A percentile compares a stretch with the other conserved stretches of the same genome.
These are phyloP conservation scores for Rhagophthalmus giganteus DNA, from an alignment of 2,888 invertebrate species.

Conservation along the genomic window DNA sequence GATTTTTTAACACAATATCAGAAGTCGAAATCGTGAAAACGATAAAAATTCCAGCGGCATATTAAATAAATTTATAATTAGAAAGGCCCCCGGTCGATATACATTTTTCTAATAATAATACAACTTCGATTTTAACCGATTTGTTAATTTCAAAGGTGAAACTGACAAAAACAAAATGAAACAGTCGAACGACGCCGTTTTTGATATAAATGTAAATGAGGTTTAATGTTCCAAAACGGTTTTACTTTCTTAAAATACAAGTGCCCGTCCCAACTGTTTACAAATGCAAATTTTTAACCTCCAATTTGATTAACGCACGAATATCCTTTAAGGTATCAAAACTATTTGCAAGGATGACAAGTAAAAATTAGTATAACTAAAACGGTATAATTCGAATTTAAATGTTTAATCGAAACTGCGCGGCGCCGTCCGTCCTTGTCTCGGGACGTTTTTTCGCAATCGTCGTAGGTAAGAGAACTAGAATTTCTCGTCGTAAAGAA, in stretches of 20 bases:
- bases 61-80: constrained; percentile 14
- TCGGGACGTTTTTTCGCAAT: neutral
- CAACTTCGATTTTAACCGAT: neutral
- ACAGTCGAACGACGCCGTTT: neutral
- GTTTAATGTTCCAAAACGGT: constrained; percentile 8
- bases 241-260: constrained; percentile 12
- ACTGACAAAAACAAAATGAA: neutral
- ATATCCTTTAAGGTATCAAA: constrained; percentile 13
- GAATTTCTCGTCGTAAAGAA: too few relatives aligned
- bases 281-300: constrained; percentile 38
- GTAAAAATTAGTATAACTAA: constrained; percentile 21
- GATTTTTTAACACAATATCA: constrained; percentile 15
- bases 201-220: neutral
- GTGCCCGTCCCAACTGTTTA: constrained; percentile 36
- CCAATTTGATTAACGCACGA: constrained; percentile 22
- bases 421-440: neutral
- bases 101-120: too few relatives aligned
- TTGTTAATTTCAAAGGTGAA: neutral
- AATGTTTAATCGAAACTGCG: neutral
- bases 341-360: constrained; percentile 25
- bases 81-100: too few relatives aligned
- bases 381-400: constrained; percentile 11
- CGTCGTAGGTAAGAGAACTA: neutral
- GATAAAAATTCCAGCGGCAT: constrained; percentile 12
- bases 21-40: neutral